A percentile compares a stretch with the other conserved stretches of the same genome.
phyloP scores from a whole-genome alignment of 2,797 vertebrate genomes.

The Falco naumanni region DNA sequence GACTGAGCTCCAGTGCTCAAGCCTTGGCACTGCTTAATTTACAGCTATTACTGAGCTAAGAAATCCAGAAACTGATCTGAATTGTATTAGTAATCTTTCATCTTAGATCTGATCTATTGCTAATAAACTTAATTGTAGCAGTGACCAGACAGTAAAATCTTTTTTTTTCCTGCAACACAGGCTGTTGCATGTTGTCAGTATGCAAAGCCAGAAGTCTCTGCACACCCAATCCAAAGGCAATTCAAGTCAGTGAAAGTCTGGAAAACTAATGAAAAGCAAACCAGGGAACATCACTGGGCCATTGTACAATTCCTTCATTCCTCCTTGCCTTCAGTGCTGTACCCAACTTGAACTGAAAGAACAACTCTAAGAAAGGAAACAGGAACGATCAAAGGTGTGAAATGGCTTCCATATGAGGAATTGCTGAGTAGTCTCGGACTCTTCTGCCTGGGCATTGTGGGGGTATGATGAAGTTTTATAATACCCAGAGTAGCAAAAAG shows the following conservation, averaged over 20 bases:
- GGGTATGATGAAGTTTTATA: background rate
- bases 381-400: background rate
- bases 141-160: slow-evolving; percentile 14
- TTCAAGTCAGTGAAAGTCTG: background rate
- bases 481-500: background rate
- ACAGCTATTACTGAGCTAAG: background rate
- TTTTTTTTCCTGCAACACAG: background rate
- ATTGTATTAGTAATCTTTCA: slow-evolving; percentile 8
- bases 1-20: background rate
- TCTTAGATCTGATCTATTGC: slow-evolving; percentile 7
- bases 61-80: slow-evolving; percentile 45
- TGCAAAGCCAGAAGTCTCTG: background rate
- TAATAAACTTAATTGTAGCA: background rate
- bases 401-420: background rate
- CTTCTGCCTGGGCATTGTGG: background rate
- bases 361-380: background rate
- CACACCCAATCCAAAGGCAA: background rate
- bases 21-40: background rate
- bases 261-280: slow-evolving; percentile 13
- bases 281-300: background rate
- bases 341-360: background rate
- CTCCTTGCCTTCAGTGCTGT: background rate
- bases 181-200: background rate
- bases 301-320: background rate
- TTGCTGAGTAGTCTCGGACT: background rate